Evolutionary conservation across 1,140 invertebrate species (phyloP).

Genomic region (Andrena cerasifolii): DNA sequence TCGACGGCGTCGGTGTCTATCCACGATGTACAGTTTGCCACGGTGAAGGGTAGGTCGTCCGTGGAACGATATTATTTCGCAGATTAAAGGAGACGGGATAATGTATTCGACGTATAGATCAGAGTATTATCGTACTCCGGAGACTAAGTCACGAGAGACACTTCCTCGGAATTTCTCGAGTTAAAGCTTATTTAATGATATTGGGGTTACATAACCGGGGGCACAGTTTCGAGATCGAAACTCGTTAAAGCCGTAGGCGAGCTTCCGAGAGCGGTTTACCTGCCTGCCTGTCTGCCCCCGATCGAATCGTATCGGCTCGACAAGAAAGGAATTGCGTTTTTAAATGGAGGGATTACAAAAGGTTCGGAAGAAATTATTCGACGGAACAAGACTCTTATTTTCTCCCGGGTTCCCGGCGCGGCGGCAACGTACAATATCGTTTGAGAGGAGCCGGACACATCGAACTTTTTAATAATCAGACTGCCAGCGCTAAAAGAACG

Average conservation of each 20-base stretch:
- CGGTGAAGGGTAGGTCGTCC: not conserved
- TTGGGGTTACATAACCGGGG: not conserved
- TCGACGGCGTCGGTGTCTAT: no score
- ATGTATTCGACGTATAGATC: not conserved
- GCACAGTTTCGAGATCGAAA: slow-evolving; percentile 21
- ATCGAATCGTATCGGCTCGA: not conserved
- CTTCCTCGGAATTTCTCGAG: slow-evolving; percentile 7
- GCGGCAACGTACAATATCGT: not conserved
- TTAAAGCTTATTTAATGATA: slow-evolving; percentile 15
- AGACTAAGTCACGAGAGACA: not conserved
- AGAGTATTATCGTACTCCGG: slow-evolving; percentile 4
- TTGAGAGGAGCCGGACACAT: no score
- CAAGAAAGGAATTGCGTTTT: not conserved
- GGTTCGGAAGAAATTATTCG: slow-evolving; percentile 12
- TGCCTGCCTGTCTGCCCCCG: not conserved
- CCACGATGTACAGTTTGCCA: no score
- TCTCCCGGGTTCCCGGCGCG: not conserved
- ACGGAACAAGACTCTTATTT: not conserved
- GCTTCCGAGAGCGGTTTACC: not conserved
- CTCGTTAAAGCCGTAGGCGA: slow-evolving; percentile 3
- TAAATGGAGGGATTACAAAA: not conserved
- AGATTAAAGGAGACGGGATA: slow-evolving; percentile 8
- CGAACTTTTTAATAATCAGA: slow-evolving; percentile 15
- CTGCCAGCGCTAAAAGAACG: not conserved
- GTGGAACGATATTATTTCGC: not conserved